phyloP scores from a whole-genome alignment of 2,888 invertebrate genomes.

The Aphodius granarius region DNA sequence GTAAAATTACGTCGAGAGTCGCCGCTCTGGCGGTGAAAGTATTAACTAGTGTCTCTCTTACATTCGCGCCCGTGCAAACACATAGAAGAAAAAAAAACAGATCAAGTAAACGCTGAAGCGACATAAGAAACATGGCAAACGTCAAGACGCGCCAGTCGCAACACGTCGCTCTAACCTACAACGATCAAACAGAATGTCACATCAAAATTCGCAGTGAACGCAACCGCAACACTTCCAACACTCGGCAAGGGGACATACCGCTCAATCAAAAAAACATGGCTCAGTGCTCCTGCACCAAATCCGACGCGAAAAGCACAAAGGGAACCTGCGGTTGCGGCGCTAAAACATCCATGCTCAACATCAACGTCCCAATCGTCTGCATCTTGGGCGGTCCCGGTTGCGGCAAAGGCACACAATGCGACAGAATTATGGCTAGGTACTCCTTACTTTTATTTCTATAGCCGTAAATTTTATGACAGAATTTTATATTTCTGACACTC shows the following conservation, averaged over 20 bases:
- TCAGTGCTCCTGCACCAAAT: background rate
- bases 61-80: no score
- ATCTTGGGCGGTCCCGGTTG: conserved; percentile 93
- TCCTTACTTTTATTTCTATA: no score
- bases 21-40: no score
- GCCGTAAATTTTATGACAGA: background rate
- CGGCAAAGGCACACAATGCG: conserved; percentile 96
- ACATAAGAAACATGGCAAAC: no score
- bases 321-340: background rate
- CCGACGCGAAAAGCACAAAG: background rate
- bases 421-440: conserved; percentile 78
- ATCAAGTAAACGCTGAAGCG: no score
- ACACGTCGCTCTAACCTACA: no score
- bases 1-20: no score
- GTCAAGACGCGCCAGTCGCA: no score
- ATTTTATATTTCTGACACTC: background rate
- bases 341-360: background rate
- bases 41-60: no score
- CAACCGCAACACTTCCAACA: background rate
- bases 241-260: background rate
- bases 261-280: background rate
- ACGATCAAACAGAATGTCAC: no score
- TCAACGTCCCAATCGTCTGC: conserved; percentile 81
- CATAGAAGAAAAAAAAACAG: no score
- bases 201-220: background rate